Percentiles rank a stretch among this genome's conserved stretches.
phyloP scores from a whole-genome alignment of 2,888 invertebrate species.

The Nesidiocoris tenuis region DNA sequence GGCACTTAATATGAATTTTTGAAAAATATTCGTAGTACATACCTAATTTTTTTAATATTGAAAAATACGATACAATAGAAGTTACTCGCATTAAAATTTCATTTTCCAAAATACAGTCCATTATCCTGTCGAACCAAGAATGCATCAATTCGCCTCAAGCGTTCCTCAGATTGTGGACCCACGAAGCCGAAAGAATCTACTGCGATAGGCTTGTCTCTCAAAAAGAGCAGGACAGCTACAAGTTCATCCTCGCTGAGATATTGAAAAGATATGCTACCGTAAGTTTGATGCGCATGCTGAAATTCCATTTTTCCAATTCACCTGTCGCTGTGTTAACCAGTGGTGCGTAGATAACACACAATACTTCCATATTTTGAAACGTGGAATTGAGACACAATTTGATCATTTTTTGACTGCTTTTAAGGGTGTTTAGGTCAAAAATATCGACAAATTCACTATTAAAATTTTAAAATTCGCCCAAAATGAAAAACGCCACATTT shows the following conservation, averaged over 20 bases:
- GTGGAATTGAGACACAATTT: too few species aligned
- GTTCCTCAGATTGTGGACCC: slow-evolving; percentile 81
- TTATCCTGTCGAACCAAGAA: slow-evolving; percentile 55
- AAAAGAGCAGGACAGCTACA: slow-evolving; percentile 71
- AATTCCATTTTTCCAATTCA: too few species aligned
- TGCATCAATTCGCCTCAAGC: slow-evolving; percentile 69
- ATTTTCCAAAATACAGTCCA: slow-evolving; percentile 61
- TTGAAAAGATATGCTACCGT: slow-evolving; percentile 67
- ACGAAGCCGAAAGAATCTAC: slow-evolving; percentile 88
- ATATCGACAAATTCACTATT: too few species aligned
- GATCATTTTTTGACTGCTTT: too few species aligned
- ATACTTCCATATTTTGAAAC: too few species aligned
- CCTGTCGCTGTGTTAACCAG: too few species aligned
- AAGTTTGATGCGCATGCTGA: too few species aligned
- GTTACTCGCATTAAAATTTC: neutral
- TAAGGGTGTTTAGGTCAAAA: too few species aligned
- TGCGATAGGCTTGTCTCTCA: slow-evolving; percentile 85
- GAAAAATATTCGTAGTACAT: too few species aligned
- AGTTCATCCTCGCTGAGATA: slow-evolving; percentile 71
- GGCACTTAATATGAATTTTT: neutral
- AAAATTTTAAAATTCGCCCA: too few species aligned
- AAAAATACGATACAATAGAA: neutral
- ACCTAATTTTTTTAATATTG: neutral
- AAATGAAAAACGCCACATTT: too few species aligned
- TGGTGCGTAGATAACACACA: too few species aligned